Evolutionary conservation across 2,888 invertebrate genomes (phyloP).

Genomic region (Pegoplata infirma): DNA sequence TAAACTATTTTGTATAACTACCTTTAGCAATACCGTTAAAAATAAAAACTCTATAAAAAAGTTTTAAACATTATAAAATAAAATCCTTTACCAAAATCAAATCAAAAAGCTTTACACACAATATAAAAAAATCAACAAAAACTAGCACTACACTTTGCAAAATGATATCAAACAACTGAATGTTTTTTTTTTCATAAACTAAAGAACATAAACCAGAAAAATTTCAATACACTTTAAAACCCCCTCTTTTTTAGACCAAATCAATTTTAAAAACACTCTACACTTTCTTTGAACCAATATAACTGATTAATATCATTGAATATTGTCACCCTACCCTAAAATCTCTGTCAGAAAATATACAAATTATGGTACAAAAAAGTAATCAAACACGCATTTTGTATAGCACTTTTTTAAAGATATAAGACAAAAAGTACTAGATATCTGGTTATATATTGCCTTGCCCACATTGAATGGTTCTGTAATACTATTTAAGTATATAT

Average conservation of each 20-base stretch:
- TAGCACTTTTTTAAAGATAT: constrained; percentile 46
- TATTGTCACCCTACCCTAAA: constrained; percentile 15
- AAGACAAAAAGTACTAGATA: constrained; percentile 1
- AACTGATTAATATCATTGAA: not conserved
- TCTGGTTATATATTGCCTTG: constrained; percentile 39
- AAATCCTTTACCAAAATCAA: constrained; percentile 2
- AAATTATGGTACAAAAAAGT: constrained; percentile 20
- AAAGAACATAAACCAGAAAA: not conserved
- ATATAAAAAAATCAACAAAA: not conserved
- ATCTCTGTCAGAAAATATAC: not conserved
- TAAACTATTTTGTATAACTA: constrained; percentile 68
- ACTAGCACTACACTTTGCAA: constrained; percentile 46
- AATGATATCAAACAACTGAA: not conserved
- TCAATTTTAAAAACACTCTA: not conserved
- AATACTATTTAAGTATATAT: constrained; percentile 1
- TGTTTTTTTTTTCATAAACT: not conserved
- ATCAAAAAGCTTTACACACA: constrained; percentile 15
- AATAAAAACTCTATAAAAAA: constrained; percentile 29
- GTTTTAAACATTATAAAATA: not conserved
- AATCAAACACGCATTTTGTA: constrained; percentile 54
- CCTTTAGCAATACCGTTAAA: constrained; percentile 7
- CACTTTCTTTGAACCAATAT: not conserved
- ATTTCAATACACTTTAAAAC: not conserved
- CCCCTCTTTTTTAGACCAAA: not conserved
- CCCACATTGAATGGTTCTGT: constrained; percentile 51